Percentiles rank a stretch among this genome's conserved stretches.
These are phyloP conservation scores for Idaea dimidiata DNA, from an alignment of 2,888 invertebrate species.

Conservation along the genomic window DNA sequence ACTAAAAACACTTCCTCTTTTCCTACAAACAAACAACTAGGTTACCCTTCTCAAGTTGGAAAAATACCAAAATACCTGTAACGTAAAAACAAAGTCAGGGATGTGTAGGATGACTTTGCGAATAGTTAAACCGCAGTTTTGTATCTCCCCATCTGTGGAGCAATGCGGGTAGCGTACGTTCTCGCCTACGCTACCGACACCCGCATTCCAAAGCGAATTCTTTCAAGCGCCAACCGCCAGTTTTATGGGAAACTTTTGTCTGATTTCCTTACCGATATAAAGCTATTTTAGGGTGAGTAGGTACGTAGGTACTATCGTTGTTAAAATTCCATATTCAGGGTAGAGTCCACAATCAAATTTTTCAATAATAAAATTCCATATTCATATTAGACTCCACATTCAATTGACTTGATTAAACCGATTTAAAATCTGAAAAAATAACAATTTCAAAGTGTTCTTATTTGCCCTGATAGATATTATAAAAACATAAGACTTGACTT, in stretches of 20 bases:
- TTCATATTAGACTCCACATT: too few relatives aligned
- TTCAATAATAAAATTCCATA: too few relatives aligned
- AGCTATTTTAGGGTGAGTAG: background rate
- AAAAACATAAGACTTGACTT: too few relatives aligned
- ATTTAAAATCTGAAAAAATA: too few relatives aligned
- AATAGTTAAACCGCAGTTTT: slow-evolving; percentile 39
- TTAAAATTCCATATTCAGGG: too few relatives aligned
- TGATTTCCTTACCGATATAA: background rate
- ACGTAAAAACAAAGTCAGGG: slow-evolving; percentile 28
- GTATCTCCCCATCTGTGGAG: slow-evolving; percentile 19
- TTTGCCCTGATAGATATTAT: too few relatives aligned
- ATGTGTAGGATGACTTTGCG: slow-evolving; percentile 39
- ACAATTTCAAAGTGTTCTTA: too few relatives aligned
- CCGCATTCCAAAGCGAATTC: slow-evolving; percentile 14
- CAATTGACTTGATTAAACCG: too few relatives aligned
- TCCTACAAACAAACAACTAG: slow-evolving; percentile 12
- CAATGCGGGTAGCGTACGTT: slow-evolving; percentile 20
- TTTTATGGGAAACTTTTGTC: slow-evolving; percentile 15
- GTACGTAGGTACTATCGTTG: slow-evolving; percentile 4
- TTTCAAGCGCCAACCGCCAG: slow-evolving; percentile 11
- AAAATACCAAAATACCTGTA: slow-evolving; percentile 20
- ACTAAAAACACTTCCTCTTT: background rate
- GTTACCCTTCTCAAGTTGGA: slow-evolving; percentile 12
- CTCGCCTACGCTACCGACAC: slow-evolving; percentile 11
- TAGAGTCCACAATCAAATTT: too few relatives aligned